phyloP scores from a whole-genome alignment of 2,888 invertebrate species.

The Macaria notata region DNA sequence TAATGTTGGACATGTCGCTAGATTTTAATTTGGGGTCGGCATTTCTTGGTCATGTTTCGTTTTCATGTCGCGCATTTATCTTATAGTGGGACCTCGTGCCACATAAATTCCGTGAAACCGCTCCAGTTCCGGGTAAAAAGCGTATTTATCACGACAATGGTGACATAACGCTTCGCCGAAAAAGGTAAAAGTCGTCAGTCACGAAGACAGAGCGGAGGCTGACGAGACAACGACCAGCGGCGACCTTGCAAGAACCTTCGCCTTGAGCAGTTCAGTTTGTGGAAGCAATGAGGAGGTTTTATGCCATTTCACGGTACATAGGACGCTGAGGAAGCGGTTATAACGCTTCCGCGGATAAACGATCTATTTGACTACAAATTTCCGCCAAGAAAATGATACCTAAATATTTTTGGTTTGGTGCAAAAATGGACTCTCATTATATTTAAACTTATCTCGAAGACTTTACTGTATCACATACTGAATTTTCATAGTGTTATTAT shows the following conservation, averaged over 20 bases:
- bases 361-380: too few relatives aligned
- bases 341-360: not conserved
- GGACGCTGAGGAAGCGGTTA: conserved; percentile 2
- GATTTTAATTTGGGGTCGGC: too few relatives aligned
- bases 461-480: too few relatives aligned
- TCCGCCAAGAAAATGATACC: too few relatives aligned
- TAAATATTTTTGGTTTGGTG: too few relatives aligned
- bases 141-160: conserved; percentile 12
- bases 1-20: too few relatives aligned
- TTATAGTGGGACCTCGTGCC: not conserved
- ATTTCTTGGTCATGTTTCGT: too few relatives aligned
- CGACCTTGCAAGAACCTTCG: conserved; percentile 49
- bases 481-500: too few relatives aligned
- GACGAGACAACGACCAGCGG: conserved; percentile 49
- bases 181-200: conserved; percentile 27
- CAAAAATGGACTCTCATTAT: too few relatives aligned
- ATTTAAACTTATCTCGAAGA: too few relatives aligned
- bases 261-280: conserved; percentile 18
- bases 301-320: not conserved
- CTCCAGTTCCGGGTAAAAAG: conserved; percentile 8
- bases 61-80: too few relatives aligned
- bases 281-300: conserved; percentile 9
- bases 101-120: conserved; percentile 10
- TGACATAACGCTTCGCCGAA: conserved; percentile 24
- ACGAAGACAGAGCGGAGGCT: conserved; percentile 17